Conservation (phyloP, 2,888 invertebrate species). For the Danaus chrysippus region DNA sequence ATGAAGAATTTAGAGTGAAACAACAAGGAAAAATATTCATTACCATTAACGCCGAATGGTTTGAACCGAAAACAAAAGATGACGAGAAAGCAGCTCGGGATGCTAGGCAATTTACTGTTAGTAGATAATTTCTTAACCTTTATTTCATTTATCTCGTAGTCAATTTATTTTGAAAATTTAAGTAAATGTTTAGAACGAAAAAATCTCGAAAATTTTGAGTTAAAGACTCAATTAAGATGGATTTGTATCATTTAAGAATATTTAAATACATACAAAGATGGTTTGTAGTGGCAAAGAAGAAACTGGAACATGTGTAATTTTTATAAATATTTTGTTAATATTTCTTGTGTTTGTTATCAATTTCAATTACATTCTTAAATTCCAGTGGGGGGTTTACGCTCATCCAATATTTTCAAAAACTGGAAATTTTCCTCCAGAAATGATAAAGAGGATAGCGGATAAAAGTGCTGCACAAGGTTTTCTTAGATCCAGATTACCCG, state of each 20-base stretch:
- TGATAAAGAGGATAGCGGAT: conserved; percentile 74
- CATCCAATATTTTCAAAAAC: conserved; percentile 46
- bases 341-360: neutral
- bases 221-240: too few relatives aligned
- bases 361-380: conserved; percentile 12
- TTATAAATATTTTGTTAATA: neutral
- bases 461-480: conserved; percentile 72
- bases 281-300: too few relatives aligned
- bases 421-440: conserved; percentile 80
- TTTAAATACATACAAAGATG: too few relatives aligned
- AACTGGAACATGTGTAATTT: too few relatives aligned
- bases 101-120: conserved; percentile 32
- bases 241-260: too few relatives aligned
- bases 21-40: conserved; percentile 58
- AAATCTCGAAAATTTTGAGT: too few relatives aligned
- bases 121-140: neutral
- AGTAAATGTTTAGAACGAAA: too few relatives aligned
- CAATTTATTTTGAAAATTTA: too few relatives aligned
- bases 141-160: too few relatives aligned
- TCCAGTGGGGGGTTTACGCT: conserved; percentile 25
- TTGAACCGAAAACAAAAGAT: conserved; percentile 61
- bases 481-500: conserved; percentile 58
- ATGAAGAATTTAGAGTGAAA: conserved; percentile 42
- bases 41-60: conserved; percentile 75
- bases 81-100: conserved; percentile 62